Evolutionary conservation across 2,113 vertebrate species (phyloP), one percentile per base, ranked within the genome.

Genomic region (Choloepus hoffmanni): DNA sequence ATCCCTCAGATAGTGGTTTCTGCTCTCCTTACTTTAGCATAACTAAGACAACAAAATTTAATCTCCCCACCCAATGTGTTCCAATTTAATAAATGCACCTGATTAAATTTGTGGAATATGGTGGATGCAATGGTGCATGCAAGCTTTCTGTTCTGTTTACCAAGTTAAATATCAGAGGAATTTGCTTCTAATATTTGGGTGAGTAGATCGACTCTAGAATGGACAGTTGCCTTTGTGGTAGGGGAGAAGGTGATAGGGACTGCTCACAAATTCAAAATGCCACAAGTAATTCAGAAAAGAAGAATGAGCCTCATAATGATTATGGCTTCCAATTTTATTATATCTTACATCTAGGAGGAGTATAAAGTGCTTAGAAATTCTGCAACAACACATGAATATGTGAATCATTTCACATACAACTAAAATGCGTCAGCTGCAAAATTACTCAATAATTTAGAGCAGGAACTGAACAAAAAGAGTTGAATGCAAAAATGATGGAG

Each of bases 61-160:
- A 28, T 11, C 28, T 58, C 84, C 36, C 12, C 48, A n/a, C 60
- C 23, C 36, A 23, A 1, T 2, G 8, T 3, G 28, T 4, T 9
- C 48, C 16, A 28, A 55, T 23, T 30, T 2, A 5, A 43, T 23
- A 16, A 24, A 24, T n/a, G 55, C n/a, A 7, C 76, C 14, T 12
- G 28, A 65, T 19, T 13, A 40, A 26, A 1, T 18, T 0, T 33
- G 10, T 24, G 24, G 45, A 12, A 30, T 5, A 12, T 2, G 16
- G 19, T 28, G 53, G 13, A 7, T 15, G 0, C 7, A 43, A 16
- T 2, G 6, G 77, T 36, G 3, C 21, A 5, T 0, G 11, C 11
- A 7, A 36, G 28, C 1, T 45, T 30, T 78, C 12, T n/a, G 5
- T 53, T 58, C 50, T 77, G 16, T 53, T 21, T 0, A 7, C 79